Conservation (phyloP, 1,140 invertebrate genomes). For the Reticulitermes speratus region DNA sequence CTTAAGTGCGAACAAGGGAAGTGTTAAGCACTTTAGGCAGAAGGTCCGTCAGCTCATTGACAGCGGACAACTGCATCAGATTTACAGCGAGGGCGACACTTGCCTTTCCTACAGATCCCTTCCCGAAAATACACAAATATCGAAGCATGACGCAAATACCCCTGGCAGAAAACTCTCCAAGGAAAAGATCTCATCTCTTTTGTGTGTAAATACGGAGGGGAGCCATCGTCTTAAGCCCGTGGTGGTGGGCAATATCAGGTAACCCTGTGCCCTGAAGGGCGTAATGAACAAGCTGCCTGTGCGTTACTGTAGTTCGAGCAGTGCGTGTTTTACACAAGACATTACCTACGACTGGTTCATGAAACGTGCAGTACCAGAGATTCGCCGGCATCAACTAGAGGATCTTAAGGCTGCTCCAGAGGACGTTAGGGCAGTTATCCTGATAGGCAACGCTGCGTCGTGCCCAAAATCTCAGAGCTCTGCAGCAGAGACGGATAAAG, state of each 20-base stretch:
- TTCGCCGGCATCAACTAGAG: neutral
- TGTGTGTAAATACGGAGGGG: neutral
- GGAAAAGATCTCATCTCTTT: neutral
- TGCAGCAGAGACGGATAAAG: constrained; percentile 20
- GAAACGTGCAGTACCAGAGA: neutral
- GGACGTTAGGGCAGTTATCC: neutral
- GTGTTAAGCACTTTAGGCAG: neutral
- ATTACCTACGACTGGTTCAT: neutral
- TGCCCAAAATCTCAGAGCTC: neutral
- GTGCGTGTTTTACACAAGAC: constrained; percentile 6
- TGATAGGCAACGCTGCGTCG: neutral
- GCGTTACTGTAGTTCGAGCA: neutral
- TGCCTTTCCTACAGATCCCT: too few species aligned
- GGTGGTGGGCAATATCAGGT: neutral
- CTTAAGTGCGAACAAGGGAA: neutral
- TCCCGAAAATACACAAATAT: too few species aligned
- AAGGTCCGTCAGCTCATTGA: neutral
- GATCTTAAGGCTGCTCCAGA: neutral
- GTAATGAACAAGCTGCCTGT: constrained; percentile 17
- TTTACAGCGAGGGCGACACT: neutral
- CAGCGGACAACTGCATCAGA: neutral
- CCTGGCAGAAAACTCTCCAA: neutral
- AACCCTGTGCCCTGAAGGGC: neutral
- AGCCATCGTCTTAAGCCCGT: neutral
- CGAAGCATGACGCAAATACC: neutral